Base-by-base conservation (phyloP, 2,113 vertebrate genomes). In the Gorilla gorilla region DNA sequence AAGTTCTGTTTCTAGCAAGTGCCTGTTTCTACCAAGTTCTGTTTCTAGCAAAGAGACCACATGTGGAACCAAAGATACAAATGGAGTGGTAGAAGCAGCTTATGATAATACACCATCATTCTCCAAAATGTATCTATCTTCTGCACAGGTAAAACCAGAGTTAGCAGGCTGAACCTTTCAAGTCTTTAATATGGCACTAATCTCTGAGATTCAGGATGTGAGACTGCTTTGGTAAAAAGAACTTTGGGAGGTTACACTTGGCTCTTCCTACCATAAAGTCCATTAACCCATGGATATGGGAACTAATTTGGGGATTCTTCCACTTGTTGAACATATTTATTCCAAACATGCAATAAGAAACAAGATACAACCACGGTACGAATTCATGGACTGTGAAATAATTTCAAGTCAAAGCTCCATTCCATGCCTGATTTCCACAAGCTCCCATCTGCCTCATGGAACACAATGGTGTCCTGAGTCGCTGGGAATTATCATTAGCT, bases 291-390 rank as follows among this genome's bases (percentile, higher is more conserved):
- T 30, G 25, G 59, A 68, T 45, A 70, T 3, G 27, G 70, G 83
- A 91, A 48, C 40, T 48, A 92, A 81, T 45, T 66, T 64, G 66
- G 32, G 40, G 40, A 76, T 57, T 86, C 32, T 94, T 27, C 68
- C 72, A 89, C 40, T 73, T 92, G 73, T n/a, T 73, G 57, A 86
- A 92, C 64, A 76, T 48, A 89, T 81, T 95, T 92, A 95, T 89
- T 85, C 23, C 14, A 92, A 95, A 76, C 76, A 92, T 43, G 32
- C 16, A 85, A 64, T 92, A 82, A 81, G 40, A 89, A 93, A 89
- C 16, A 61, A 73, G 75, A 66, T 68, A 81, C 4, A 86, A 95
- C 12, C 30, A 85, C 11, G 70, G 32, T 57, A 80, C 85, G 7
- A 89, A 93, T 89, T 93, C 94, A 89, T 1, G 43, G 82, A 85